These are phyloP conservation scores for Cisticola juncidis DNA, from an alignment of 2,113 vertebrate species.

Conservation along the genomic window DNA sequence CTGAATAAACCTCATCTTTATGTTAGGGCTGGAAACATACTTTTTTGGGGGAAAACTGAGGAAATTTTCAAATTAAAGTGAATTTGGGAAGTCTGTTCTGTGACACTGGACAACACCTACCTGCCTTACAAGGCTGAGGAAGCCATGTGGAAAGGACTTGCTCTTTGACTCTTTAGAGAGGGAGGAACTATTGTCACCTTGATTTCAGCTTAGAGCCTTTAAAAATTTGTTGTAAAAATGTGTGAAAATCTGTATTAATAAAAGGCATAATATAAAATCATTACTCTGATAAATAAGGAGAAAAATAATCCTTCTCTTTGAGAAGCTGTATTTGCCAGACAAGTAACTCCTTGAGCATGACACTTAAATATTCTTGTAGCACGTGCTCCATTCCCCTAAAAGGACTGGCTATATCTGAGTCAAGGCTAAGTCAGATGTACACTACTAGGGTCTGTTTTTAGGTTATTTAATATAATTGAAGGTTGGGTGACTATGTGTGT, in stretches of 20 bases:
- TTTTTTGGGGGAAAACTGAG: not conserved
- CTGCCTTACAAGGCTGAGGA: not conserved
- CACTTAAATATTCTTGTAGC: not conserved
- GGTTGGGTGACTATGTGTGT: not conserved
- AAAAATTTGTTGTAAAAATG: not conserved
- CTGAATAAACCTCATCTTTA: not conserved
- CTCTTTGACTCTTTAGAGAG: not conserved
- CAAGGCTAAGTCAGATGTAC: not conserved
- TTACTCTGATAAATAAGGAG: not conserved
- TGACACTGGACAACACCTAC: not conserved
- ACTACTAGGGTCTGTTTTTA: not conserved
- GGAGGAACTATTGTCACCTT: not conserved
- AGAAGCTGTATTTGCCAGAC: not conserved
- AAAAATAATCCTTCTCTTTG: not conserved
- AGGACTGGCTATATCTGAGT: not conserved
- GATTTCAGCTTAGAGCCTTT: not conserved
- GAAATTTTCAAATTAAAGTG: not conserved
- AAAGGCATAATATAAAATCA: not conserved
- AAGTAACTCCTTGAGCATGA: not conserved
- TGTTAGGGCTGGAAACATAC: not conserved
- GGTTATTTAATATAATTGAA: slow-evolving; percentile 5
- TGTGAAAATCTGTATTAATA: not conserved
- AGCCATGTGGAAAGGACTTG: not conserved
- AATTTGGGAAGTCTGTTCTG: not conserved
- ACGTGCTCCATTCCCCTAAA: not conserved